Evolutionary conservation across 2,797 vertebrate species (phyloP).

Genomic region (Carcharodon carcharias): DNA sequence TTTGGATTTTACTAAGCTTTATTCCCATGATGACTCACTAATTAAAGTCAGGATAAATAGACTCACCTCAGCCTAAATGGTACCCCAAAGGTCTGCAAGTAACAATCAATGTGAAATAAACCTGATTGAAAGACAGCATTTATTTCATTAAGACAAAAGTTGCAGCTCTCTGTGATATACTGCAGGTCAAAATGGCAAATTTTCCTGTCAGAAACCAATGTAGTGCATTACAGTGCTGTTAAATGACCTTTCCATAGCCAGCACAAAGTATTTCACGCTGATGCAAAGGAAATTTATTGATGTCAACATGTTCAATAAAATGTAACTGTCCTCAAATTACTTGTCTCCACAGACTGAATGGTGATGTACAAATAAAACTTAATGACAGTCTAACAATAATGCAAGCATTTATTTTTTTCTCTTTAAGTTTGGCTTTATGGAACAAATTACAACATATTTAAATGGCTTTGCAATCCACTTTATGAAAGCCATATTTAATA

Average conservation of each 20-base stretch:
- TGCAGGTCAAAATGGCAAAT: constrained; percentile 22
- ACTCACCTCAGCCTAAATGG: not conserved
- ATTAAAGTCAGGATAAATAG: constrained; percentile 20
- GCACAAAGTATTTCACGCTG: not conserved
- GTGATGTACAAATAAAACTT: not conserved
- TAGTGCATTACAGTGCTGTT: not conserved
- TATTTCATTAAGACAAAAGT: not conserved
- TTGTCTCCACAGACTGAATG: not conserved
- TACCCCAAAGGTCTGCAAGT: not conserved
- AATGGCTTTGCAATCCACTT: not conserved
- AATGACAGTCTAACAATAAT: not conserved
- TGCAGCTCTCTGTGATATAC: not conserved
- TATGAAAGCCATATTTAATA: not conserved
- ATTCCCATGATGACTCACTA: not conserved
- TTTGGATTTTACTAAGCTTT: not conserved
- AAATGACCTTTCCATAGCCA: not conserved
- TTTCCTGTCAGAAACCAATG: constrained; percentile 7
- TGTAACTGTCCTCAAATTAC: not conserved
- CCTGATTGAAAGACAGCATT: not conserved
- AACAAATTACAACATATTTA: not conserved
- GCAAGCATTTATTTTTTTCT: not conserved
- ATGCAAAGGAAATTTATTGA: not conserved
- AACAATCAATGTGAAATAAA: not conserved
- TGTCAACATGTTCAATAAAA: not conserved
- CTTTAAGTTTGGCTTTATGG: not conserved